Conservation (phyloP, 1,140 invertebrate genomes). For the Leptoteleia sp. region DNA sequence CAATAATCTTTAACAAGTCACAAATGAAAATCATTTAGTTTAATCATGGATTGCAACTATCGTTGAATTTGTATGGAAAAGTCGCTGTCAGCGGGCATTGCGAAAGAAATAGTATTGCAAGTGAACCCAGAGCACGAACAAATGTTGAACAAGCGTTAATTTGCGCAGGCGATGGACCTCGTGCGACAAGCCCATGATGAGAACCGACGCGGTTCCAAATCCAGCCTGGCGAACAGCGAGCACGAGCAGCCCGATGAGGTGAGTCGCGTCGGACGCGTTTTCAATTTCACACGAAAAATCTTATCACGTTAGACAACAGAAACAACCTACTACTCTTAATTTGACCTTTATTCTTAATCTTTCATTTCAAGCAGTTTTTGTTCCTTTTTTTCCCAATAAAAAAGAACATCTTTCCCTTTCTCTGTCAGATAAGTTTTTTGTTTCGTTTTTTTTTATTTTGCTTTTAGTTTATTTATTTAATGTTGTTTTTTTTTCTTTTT, state of each 20-base stretch:
- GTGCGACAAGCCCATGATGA: conserved; percentile 92
- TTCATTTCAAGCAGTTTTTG: background rate
- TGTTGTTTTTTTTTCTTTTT: conserved; percentile 17
- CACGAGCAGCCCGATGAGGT: conserved; percentile 79
- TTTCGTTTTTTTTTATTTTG: no score
- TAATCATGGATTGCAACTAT: no score
- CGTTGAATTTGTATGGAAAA: background rate
- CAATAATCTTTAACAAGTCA: no score
- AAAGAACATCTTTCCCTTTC: no score
- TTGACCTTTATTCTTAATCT: conserved; percentile 13
- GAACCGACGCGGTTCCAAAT: conserved; percentile 78
- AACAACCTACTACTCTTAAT: conserved; percentile 18
- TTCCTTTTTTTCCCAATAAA: conserved; percentile 4
- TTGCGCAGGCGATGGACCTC: conserved; percentile 89
- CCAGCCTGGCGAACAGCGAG: conserved; percentile 78
- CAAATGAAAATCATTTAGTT: no score
- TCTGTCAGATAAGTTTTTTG: no score
- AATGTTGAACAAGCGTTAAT: conserved; percentile 44
- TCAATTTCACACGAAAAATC: conserved; percentile 54
- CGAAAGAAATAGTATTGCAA: background rate
- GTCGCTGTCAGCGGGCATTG: background rate
- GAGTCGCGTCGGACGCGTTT: conserved; percentile 70
- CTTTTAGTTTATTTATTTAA: no score
- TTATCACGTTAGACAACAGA: conserved; percentile 45
- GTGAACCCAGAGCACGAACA: background rate